Evolutionary conservation across 2,113 vertebrate genomes (phyloP).

Genomic region (Cephalopterus ornatus): DNA sequence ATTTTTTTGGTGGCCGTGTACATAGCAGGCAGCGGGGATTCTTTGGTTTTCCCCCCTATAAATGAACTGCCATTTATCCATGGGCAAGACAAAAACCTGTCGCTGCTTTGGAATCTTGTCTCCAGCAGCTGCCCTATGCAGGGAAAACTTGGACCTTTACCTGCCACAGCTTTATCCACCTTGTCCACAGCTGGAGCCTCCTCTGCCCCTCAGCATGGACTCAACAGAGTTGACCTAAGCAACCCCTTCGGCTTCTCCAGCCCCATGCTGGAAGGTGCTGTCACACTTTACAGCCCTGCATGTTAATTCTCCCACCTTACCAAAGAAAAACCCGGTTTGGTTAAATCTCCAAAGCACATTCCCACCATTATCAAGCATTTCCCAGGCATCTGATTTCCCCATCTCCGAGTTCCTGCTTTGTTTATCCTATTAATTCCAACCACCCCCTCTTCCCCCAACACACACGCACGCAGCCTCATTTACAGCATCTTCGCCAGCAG

Average conservation of each 20-base stretch:
- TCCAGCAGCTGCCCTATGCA: background rate
- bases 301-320: background rate
- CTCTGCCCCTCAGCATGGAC: background rate
- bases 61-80: background rate
- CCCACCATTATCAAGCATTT: slow-evolving; percentile 61
- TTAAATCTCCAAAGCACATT: slow-evolving; percentile 52
- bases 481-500: slow-evolving; percentile 30
- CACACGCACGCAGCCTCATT: slow-evolving; percentile 63
- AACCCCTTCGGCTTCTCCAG: background rate
- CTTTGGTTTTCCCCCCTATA: background rate
- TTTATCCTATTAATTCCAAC: slow-evolving; percentile 72
- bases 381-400: slow-evolving; percentile 71
- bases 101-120: background rate
- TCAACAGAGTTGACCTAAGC: background rate
- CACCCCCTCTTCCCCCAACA: slow-evolving; percentile 71
- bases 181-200: background rate
- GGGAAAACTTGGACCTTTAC: background rate
- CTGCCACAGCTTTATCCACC: background rate
- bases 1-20: background rate
- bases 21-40: background rate
- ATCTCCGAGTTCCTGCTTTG: slow-evolving; percentile 62
- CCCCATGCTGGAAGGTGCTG: background rate
- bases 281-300: background rate
- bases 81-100: background rate
- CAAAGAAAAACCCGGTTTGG: background rate